Conservation (phyloP, 2,797 vertebrate species). For the Lithobates pipiens region DNA sequence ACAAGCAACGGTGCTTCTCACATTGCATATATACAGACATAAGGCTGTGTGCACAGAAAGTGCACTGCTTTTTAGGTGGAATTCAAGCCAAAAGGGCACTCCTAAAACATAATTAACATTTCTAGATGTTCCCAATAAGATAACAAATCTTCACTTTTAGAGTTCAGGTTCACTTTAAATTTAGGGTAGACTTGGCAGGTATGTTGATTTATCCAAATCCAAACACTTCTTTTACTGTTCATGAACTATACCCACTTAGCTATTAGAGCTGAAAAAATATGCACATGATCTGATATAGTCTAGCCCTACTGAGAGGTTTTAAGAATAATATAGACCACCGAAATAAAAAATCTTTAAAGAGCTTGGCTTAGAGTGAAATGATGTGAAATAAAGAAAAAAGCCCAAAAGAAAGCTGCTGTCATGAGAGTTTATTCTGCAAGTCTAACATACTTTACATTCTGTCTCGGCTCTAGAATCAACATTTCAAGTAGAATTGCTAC, state of each 20-base stretch:
- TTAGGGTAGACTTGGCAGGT: too few species aligned
- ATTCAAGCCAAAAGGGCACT: too few species aligned
- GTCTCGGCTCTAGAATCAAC: conserved; percentile 37
- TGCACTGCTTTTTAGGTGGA: too few species aligned
- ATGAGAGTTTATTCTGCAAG: conserved; percentile 25
- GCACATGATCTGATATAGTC: neutral
- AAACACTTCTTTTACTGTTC: neutral
- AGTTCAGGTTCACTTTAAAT: too few species aligned
- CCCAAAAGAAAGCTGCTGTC: conserved; percentile 18
- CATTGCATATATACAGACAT: neutral
- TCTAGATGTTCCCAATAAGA: too few species aligned
- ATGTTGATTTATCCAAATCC: neutral
- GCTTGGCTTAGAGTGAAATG: neutral
- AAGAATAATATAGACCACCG: neutral
- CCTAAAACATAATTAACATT: too few species aligned
- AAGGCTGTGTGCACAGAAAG: neutral
- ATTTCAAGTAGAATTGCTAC: conserved; percentile 46
- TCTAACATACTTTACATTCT: conserved; percentile 30
- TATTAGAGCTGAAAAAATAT: neutral
- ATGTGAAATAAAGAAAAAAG: conserved; percentile 19
- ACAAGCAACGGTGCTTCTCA: neutral
- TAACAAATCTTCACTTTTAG: too few species aligned
- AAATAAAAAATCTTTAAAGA: neutral
- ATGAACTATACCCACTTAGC: neutral
- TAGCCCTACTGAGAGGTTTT: neutral